These are phyloP conservation scores for Trachymyrmex septentrionalis DNA, from an alignment of 1,140 invertebrate species.

Conservation along the genomic window DNA sequence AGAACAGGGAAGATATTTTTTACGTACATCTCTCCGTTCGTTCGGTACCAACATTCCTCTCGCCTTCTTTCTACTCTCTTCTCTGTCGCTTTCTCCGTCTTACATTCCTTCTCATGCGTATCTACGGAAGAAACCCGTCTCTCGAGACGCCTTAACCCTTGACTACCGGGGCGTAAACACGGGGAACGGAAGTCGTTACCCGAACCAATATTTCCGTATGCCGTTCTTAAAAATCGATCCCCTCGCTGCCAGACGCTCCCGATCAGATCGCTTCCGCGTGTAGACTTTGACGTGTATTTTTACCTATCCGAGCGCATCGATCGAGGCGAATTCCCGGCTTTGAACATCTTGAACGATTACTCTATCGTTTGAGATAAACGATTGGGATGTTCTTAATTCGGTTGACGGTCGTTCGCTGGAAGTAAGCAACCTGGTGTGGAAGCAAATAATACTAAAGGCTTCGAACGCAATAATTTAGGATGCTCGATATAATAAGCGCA, in stretches of 20 bases:
- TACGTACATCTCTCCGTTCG: constrained; percentile 15
- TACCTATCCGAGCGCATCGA: constrained; percentile 48
- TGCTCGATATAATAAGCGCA: not conserved
- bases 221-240: constrained; percentile 66
- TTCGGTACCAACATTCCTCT: not conserved
- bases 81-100: not conserved
- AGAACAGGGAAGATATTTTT: constrained; percentile 35
- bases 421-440: constrained; percentile 11
- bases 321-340: constrained; percentile 21
- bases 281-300: constrained; percentile 53
- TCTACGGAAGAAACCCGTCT: constrained; percentile 44
- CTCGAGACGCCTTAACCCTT: constrained; percentile 63
- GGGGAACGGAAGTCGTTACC: constrained; percentile 57
- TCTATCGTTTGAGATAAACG: not conserved
- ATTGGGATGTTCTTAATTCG: constrained; percentile 43
- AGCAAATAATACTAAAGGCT: not conserved
- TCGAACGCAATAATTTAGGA: not conserved
- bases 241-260: constrained; percentile 18
- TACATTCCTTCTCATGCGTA: constrained; percentile 18
- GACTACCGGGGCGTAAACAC: constrained; percentile 69
- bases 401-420: constrained; percentile 30
- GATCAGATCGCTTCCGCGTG: constrained; percentile 43
- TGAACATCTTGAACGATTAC: constrained; percentile 35
- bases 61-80: not conserved
- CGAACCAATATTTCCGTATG: constrained; percentile 67